These are phyloP conservation scores for Troides oblongomaculatus DNA, from an alignment of 2,888 invertebrate species.

Conservation along the genomic window DNA sequence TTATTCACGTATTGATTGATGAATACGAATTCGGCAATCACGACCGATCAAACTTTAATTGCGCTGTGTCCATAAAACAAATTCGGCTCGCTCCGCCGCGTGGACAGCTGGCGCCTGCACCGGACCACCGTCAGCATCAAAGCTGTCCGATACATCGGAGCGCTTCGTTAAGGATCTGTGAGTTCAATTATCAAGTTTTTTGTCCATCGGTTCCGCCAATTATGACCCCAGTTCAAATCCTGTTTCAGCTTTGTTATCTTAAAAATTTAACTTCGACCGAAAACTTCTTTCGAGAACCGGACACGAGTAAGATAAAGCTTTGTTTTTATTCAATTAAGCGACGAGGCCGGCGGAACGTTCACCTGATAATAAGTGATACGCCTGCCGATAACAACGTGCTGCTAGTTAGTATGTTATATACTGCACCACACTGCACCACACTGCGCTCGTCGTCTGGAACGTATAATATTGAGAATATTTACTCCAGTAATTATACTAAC, in stretches of 20 bases:
- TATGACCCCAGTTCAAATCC: slow-evolving; percentile 4
- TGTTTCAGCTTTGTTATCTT: slow-evolving; percentile 1
- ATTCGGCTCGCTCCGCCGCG: slow-evolving; percentile 19
- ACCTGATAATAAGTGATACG: too few relatives aligned
- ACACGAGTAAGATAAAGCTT: not conserved
- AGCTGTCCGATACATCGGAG: slow-evolving; percentile 3
- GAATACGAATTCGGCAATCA: slow-evolving; percentile 9
- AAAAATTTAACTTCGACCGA: not conserved
- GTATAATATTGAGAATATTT: too few relatives aligned
- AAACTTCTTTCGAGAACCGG: not conserved
- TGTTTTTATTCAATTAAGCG: too few relatives aligned
- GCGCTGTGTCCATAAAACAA: slow-evolving; percentile 22
- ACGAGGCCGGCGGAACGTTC: too few relatives aligned
- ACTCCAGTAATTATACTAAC: too few relatives aligned
- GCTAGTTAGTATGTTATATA: too few relatives aligned
- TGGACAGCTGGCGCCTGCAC: slow-evolving; percentile 21
- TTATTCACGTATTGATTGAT: slow-evolving; percentile 26
- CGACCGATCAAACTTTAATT: slow-evolving; percentile 18
- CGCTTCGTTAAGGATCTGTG: slow-evolving; percentile 10
- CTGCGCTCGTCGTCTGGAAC: too few relatives aligned
- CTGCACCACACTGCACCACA: too few relatives aligned
- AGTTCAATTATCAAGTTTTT: slow-evolving; percentile 7
- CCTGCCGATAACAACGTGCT: too few relatives aligned
- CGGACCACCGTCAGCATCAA: slow-evolving; percentile 12
- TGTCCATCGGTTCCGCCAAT: slow-evolving; percentile 19